Percentiles rank a stretch among this genome's conserved stretches.
Conservation (phyloP, 2,113 vertebrate genomes). For the Phalacrocorax brasilianus region DNA sequence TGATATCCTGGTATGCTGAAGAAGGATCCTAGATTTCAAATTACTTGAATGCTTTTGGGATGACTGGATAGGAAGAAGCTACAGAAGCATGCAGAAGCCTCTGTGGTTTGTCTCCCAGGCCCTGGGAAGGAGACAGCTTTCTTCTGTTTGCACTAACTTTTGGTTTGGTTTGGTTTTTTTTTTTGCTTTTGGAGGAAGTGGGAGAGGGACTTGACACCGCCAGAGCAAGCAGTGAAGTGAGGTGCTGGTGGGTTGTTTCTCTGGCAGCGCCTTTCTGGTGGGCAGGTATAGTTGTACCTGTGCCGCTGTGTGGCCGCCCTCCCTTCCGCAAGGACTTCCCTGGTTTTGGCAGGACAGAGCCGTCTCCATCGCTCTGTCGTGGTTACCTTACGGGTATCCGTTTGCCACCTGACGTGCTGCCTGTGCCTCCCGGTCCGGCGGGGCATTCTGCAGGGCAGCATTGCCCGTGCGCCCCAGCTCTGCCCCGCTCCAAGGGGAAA, state of each 20-base stretch:
- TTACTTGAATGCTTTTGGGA: constrained; percentile 45
- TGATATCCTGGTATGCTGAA: not conserved
- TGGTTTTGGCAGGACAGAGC: not conserved
- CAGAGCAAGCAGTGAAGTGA: accelerated
- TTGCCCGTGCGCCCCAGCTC: not conserved
- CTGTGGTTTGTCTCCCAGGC: constrained; percentile 32
- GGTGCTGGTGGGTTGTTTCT: not conserved
- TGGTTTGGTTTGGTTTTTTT: not conserved
- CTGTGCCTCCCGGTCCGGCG: too few species aligned
- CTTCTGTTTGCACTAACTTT: not conserved
- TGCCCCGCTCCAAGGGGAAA: not conserved
- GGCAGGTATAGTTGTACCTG: not conserved
- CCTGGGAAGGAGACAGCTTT: constrained; percentile 17
- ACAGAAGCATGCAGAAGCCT: constrained; percentile 22
- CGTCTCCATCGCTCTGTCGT: accelerated
- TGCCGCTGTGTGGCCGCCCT: not conserved
- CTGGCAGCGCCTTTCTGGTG: not conserved
- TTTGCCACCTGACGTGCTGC: too few species aligned
- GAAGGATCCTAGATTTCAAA: not conserved
- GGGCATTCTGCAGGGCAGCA: not conserved
- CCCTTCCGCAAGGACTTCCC: not conserved
- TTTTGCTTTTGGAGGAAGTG: not conserved
- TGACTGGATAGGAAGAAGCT: constrained; percentile 34
- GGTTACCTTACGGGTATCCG: too few species aligned
- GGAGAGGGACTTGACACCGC: accelerated